Percentiles rank a stretch among this genome's conserved stretches.
Conservation (phyloP, 2,797 vertebrate genomes). For the Eleutherodactylus coqui region DNA sequence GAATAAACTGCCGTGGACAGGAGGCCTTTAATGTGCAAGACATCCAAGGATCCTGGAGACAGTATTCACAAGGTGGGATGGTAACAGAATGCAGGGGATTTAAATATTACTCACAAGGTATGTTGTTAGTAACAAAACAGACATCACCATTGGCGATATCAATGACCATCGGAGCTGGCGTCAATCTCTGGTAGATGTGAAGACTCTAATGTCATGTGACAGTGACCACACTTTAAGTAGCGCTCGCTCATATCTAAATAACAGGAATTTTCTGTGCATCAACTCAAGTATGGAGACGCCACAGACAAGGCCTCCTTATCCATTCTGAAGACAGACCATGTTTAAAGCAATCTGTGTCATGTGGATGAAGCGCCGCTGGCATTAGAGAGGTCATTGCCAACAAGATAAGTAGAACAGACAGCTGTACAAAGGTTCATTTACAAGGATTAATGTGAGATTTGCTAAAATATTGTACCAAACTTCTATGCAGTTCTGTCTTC, state of each 20-base stretch:
- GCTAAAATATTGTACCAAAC: not conserved
- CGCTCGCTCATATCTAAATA: not conserved
- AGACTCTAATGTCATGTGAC: slow-evolving; percentile 2
- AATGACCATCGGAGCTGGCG: not conserved
- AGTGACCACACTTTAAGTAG: not conserved
- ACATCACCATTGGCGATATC: not conserved
- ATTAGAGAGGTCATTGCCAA: not conserved
- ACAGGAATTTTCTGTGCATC: not conserved
- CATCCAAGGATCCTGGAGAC: not conserved
- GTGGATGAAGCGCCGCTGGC: not conserved
- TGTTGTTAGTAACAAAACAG: not conserved
- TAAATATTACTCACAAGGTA: not conserved
- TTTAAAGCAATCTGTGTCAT: not conserved
- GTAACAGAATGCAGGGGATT: not conserved
- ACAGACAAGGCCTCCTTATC: not conserved
- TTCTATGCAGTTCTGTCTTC: not conserved
- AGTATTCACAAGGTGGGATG: not conserved
- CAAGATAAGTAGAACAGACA: not conserved
- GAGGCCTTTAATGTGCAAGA: too few relatives aligned
- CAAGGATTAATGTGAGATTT: not conserved
- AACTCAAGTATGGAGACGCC: not conserved
- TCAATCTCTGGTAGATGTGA: slow-evolving; percentile 20
- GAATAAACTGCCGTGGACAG: too few relatives aligned
- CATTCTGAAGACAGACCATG: not conserved
- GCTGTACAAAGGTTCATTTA: not conserved